phyloP scores from a whole-genome alignment of 2,888 invertebrate species.

The Hetaerina titia region DNA sequence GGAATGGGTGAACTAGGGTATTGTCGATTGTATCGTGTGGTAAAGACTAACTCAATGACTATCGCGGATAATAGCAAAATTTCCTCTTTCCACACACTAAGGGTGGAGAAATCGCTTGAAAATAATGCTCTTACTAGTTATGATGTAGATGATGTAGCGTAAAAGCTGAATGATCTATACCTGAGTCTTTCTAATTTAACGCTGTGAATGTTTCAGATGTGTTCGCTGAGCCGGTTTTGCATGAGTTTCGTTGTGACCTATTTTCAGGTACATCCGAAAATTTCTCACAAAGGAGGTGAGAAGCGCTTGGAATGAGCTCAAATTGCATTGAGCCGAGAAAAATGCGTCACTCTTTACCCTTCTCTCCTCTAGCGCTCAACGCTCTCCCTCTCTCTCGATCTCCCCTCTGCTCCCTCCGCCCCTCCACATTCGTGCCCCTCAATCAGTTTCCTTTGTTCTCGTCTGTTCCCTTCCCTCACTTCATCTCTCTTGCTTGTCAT shows the following conservation, averaged over 20 bases:
- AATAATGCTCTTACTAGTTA: too few species aligned
- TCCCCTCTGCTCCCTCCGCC: not conserved
- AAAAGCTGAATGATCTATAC: too few species aligned
- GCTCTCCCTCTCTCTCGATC: not conserved
- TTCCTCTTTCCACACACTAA: too few species aligned
- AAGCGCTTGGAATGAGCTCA: slow-evolving; percentile 9
- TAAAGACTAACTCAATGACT: too few species aligned
- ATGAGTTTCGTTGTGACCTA: slow-evolving; percentile 16
- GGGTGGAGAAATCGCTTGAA: too few species aligned
- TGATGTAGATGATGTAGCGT: too few species aligned
- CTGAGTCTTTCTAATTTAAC: too few species aligned
- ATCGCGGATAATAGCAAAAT: too few species aligned
- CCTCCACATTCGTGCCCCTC: not conserved
- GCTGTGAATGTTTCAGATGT: too few species aligned
- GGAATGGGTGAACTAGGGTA: too few species aligned
- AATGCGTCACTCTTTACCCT: not conserved
- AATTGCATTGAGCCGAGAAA: not conserved
- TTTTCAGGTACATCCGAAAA: not conserved
- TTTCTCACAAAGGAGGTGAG: slow-evolving; percentile 21
- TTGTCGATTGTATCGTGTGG: too few species aligned
- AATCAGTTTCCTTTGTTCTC: not conserved
- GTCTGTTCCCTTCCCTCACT: not conserved
- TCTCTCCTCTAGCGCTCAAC: not conserved
- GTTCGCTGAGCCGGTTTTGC: too few species aligned
- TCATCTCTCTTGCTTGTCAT: not conserved